Conservation (phyloP, 2,888 invertebrate genomes). For the Neocrepidodera transversa region DNA sequence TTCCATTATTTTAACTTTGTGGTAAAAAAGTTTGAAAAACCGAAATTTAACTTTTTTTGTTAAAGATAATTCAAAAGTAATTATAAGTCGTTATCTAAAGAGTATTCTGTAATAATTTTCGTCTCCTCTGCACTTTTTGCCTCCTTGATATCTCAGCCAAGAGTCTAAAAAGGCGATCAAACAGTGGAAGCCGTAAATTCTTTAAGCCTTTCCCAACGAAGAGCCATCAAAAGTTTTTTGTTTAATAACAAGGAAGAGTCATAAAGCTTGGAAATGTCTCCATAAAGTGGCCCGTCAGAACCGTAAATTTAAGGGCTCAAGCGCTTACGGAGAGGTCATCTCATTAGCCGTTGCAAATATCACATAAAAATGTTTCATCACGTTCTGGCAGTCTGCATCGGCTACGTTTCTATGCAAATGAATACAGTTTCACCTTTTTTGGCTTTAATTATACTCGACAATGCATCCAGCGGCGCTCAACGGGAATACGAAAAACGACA, state of each 20-base stretch:
- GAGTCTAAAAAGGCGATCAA: slow-evolving; percentile 13
- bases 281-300: slow-evolving; percentile 35
- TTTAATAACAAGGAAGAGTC: slow-evolving; percentile 37
- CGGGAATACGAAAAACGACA: slow-evolving; percentile 15
- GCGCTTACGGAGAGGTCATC: slow-evolving; percentile 43
- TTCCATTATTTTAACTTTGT: too few relatives aligned
- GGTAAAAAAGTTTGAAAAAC: too few relatives aligned
- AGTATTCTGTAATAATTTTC: background rate
- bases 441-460: slow-evolving; percentile 45
- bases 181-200: slow-evolving; percentile 25
- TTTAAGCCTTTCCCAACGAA: slow-evolving; percentile 31
- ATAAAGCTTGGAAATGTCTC: slow-evolving; percentile 39
- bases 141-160: background rate
- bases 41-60: too few relatives aligned
- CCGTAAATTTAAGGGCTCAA: slow-evolving; percentile 38
- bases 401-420: slow-evolving; percentile 49
- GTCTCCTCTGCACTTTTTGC: background rate
- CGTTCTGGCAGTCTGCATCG: slow-evolving; percentile 44
- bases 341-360: slow-evolving; percentile 51
- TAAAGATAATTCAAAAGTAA: background rate
- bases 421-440: slow-evolving; percentile 42
- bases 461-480: slow-evolving; percentile 13
- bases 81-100: background rate
- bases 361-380: slow-evolving; percentile 53
- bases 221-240: slow-evolving; percentile 35